These are phyloP conservation scores for Acleris sparsana DNA, from an alignment of 2,888 invertebrate species.

Conservation along the genomic window DNA sequence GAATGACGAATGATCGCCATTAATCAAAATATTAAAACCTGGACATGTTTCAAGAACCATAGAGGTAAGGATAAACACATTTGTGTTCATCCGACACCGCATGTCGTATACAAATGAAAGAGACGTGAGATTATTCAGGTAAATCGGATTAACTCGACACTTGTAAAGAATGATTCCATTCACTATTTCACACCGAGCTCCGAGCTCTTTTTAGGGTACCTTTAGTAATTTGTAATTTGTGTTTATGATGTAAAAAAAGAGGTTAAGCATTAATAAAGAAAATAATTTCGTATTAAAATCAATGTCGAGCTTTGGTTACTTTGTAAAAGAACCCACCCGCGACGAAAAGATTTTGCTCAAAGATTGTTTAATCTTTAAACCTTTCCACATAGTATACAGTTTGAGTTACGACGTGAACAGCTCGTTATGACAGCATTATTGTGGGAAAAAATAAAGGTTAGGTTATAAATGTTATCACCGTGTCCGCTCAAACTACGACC, in stretches of 20 bases:
- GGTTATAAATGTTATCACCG: conserved; percentile 46
- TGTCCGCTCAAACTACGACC: conserved; percentile 40
- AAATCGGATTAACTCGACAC: conserved; percentile 67
- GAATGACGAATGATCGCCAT: conserved; percentile 23
- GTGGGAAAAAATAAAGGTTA: conserved; percentile 45
- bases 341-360: conserved; percentile 19
- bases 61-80: conserved; percentile 28
- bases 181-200: conserved; percentile 39
- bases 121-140: conserved; percentile 59
- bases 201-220: background rate
- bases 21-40: conserved; percentile 28
- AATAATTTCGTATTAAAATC: conserved; percentile 24
- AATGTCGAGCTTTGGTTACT: conserved; percentile 10
- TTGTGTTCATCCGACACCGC: conserved; percentile 25
- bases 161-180: conserved; percentile 50
- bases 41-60: conserved; percentile 21
- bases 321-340: conserved; percentile 8
- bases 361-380: conserved; percentile 19
- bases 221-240: background rate
- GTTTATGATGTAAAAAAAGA: background rate
- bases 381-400: conserved; percentile 24
- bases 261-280: background rate
- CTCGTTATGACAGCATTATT: conserved; percentile 45
- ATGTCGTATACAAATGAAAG: conserved; percentile 38
- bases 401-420: conserved; percentile 17